Evolutionary conservation across 1,140 invertebrate species (phyloP).

Genomic region (Aporrectodea caliginosa): DNA sequence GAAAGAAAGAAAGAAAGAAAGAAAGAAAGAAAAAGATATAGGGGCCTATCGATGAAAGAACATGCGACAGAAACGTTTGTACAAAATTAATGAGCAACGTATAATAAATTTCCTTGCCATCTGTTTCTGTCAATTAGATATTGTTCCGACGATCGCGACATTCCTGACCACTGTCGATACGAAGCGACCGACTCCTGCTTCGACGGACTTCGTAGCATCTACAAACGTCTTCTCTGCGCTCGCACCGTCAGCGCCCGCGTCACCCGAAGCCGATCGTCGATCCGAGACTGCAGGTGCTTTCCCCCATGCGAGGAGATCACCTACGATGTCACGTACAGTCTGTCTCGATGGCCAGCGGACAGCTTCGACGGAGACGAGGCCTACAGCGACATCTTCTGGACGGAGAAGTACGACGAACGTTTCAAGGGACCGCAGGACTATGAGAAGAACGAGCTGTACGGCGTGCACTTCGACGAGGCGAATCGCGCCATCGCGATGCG

Average conservation of each 20-base stretch:
- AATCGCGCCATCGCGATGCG: conserved; percentile 10
- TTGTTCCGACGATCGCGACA: conserved; percentile 15
- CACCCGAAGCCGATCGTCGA: neutral
- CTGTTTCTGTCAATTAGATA: neutral
- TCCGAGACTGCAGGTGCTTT: neutral
- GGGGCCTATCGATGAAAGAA: no score
- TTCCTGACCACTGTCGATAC: neutral
- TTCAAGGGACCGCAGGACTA: conserved; percentile 14
- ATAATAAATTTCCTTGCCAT: no score
- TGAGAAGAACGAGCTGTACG: conserved; percentile 12
- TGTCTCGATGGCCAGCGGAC: conserved; percentile 28
- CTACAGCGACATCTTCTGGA: conserved; percentile 23
- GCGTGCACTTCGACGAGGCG: neutral
- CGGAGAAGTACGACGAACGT: conserved; percentile 8
- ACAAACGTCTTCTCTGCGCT: conserved; percentile 9
- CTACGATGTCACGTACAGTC: conserved; percentile 28
- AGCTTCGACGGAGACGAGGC: conserved; percentile 29
- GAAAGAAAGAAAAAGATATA: no score
- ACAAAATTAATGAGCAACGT: no score
- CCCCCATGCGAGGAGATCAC: conserved; percentile 21
- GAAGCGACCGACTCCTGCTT: conserved; percentile 8
- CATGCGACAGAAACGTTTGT: no score
- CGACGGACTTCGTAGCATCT: neutral
- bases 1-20: no score
- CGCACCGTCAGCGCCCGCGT: neutral